These are phyloP conservation scores for Drosophila cognata DNA, from an alignment of 2,888 invertebrate genomes.

Conservation along the genomic window DNA sequence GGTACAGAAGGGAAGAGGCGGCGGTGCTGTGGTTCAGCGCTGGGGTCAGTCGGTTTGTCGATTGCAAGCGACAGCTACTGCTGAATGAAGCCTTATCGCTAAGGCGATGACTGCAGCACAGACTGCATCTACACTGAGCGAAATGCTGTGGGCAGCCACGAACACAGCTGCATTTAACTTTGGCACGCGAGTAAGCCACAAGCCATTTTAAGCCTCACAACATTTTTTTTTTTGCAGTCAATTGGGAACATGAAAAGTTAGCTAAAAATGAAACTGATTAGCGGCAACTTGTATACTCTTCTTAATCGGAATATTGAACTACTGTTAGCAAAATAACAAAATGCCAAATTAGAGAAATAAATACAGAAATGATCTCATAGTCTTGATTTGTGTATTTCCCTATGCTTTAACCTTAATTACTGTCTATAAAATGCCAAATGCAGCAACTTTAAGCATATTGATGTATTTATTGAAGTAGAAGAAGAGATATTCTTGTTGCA, in stretches of 20 bases:
- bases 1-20: neutral
- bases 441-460: neutral
- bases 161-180: conserved; percentile 13
- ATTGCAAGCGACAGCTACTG: conserved; percentile 35
- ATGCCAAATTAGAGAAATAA: neutral
- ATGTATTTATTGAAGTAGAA: neutral
- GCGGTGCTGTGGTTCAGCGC: conserved; percentile 38
- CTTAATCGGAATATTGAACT: neutral
- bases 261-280: neutral
- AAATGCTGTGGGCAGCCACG: conserved; percentile 35
- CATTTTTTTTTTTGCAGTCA: conserved; percentile 27
- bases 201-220: conserved; percentile 46
- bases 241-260: conserved; percentile 10
- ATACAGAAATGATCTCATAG: neutral
- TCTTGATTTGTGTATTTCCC: neutral
- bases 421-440: too few species aligned
- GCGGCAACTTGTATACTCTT: conserved; percentile 16
- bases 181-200: conserved; percentile 44
- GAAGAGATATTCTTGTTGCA: neutral
- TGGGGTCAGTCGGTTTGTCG: conserved; percentile 56
- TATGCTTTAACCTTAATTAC: neutral
- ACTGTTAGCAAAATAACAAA: neutral
- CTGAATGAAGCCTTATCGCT: conserved; percentile 44
- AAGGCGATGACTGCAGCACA: conserved; percentile 2
- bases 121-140: conserved; percentile 45